Percentiles rank a stretch among this genome's conserved stretches.
phyloP scores from a whole-genome alignment of 1,140 invertebrate genomes.

The Popillia japonica region DNA sequence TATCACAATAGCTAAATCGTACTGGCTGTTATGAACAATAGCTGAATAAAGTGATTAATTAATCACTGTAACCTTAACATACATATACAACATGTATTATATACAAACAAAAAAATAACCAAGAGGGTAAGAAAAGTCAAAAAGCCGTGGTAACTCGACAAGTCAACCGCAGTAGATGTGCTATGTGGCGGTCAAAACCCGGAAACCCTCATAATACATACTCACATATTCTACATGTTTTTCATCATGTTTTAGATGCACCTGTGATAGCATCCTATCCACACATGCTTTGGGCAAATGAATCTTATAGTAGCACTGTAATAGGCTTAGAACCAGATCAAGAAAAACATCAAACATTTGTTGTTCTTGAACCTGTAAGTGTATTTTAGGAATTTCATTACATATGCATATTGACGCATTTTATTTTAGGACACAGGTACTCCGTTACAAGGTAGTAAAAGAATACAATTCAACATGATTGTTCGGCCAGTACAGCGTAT shows the following conservation, averaged over 20 bases:
- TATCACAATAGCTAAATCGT: too few relatives aligned
- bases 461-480: conserved; percentile 50
- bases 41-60: too few relatives aligned
- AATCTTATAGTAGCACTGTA: conserved; percentile 45
- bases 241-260: conserved; percentile 42
- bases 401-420: background rate
- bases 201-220: too few relatives aligned
- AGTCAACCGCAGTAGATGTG: too few relatives aligned
- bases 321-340: conserved; percentile 46
- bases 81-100: too few relatives aligned
- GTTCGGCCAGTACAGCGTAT: conserved; percentile 42
- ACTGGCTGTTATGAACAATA: too few relatives aligned
- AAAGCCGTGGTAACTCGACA: too few relatives aligned
- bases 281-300: conserved; percentile 53
- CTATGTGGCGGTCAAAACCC: too few relatives aligned
- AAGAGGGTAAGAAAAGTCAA: too few relatives aligned
- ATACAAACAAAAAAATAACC: too few relatives aligned
- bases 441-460: conserved; percentile 48
- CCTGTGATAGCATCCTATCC: conserved; percentile 52
- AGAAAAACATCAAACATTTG: conserved; percentile 47
- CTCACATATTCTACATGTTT: too few relatives aligned
- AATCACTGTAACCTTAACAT: too few relatives aligned
- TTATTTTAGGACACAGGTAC: conserved; percentile 52
- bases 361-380: conserved; percentile 53
- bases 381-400: background rate